phyloP scores from a whole-genome alignment of 2,797 vertebrate genomes.

The Danio kyathit region DNA sequence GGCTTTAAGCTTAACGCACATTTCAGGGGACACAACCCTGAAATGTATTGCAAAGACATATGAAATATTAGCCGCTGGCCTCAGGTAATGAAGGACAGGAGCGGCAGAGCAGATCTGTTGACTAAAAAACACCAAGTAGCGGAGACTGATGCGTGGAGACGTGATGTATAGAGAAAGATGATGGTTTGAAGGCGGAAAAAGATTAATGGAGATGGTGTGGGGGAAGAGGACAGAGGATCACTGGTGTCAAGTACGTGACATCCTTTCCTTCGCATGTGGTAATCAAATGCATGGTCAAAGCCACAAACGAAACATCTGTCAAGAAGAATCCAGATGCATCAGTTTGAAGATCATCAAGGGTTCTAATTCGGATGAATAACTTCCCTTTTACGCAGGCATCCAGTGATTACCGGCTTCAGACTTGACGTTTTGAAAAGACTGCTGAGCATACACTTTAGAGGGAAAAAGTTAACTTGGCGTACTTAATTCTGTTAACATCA shows the following conservation, averaged over 20 bases:
- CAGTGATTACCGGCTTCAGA: slow-evolving; percentile 44
- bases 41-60: slow-evolving; percentile 25
- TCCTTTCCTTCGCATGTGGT: neutral
- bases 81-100: slow-evolving; percentile 36
- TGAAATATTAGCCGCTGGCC: slow-evolving; percentile 45
- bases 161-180: slow-evolving; percentile 26
- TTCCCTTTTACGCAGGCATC: slow-evolving; percentile 26
- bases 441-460: slow-evolving; percentile 24
- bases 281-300: slow-evolving; percentile 43
- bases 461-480: slow-evolving; percentile 26
- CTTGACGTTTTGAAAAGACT: slow-evolving; percentile 42
- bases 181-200: slow-evolving; percentile 24
- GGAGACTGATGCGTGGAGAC: slow-evolving; percentile 25
- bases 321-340: slow-evolving; percentile 45
- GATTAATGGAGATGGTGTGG: slow-evolving; percentile 40
- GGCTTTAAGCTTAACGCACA: slow-evolving; percentile 24
- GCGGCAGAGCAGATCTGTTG: slow-evolving; percentile 34
- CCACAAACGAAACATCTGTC: slow-evolving; percentile 49
- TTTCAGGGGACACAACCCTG: slow-evolving; percentile 45
- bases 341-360: slow-evolving; percentile 43
- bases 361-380: slow-evolving; percentile 50
- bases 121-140: slow-evolving; percentile 39
- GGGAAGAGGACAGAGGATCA: slow-evolving; percentile 35
- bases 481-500: slow-evolving; percentile 45
- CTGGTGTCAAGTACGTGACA: neutral